Percentiles rank a stretch among this genome's conserved stretches.
phyloP scores from a whole-genome alignment of 2,888 invertebrate species.

The Glyphotaelius pellucidus region DNA sequence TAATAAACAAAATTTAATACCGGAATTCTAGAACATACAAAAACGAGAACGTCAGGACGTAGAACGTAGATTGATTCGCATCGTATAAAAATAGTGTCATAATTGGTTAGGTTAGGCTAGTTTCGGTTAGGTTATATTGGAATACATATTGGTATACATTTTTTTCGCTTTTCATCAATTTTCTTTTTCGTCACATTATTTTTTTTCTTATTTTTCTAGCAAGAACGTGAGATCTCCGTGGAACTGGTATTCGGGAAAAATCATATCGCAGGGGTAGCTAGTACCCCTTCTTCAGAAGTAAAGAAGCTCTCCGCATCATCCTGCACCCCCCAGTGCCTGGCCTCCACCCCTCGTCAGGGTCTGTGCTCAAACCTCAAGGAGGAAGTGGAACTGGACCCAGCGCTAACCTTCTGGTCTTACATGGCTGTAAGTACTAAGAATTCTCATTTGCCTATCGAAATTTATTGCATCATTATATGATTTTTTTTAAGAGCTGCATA shows the following conservation, averaged over 20 bases:
- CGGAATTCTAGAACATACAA: too few relatives aligned
- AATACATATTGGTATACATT: too few relatives aligned
- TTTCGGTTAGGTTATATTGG: too few relatives aligned
- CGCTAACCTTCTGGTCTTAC: conserved; percentile 85
- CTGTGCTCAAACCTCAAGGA: conserved; percentile 80
- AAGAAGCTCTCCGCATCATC: conserved; percentile 71
- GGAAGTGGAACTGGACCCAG: conserved; percentile 80
- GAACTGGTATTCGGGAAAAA: conserved; percentile 70
- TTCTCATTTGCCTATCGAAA: background rate
- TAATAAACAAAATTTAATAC: too few relatives aligned
- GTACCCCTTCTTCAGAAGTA: conserved; percentile 11
- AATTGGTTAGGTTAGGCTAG: too few relatives aligned
- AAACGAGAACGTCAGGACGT: too few relatives aligned
- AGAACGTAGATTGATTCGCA: too few relatives aligned
- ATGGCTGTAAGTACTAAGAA: conserved; percentile 74
- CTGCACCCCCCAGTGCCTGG: conserved; percentile 80
- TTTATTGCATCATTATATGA: background rate
- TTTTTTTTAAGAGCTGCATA: too few relatives aligned
- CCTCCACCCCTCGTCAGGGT: conserved; percentile 76
- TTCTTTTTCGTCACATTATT: too few relatives aligned
- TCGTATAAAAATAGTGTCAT: too few relatives aligned
- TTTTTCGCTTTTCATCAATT: too few relatives aligned
- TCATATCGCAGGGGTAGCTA: conserved; percentile 11
- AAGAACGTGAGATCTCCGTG: conserved; percentile 69
- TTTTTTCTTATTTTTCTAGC: conserved; percentile 57